A percentile compares a stretch with the other conserved stretches of the same genome.
Conservation (phyloP, 1,140 invertebrate genomes). For the Drosophila cardini region DNA sequence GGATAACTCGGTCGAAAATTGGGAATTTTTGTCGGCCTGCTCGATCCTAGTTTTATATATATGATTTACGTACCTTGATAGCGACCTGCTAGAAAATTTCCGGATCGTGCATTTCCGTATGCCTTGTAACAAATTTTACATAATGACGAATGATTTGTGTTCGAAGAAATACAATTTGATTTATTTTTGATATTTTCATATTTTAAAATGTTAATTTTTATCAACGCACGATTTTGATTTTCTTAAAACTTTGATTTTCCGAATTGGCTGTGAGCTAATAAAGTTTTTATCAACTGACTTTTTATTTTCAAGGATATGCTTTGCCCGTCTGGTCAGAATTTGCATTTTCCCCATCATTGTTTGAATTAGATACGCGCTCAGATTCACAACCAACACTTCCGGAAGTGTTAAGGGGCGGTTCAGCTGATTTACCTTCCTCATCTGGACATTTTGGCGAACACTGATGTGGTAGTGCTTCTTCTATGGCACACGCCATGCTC, state of each 20-base stretch:
- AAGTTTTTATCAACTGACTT: too few species aligned
- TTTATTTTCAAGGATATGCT: constrained; percentile 8
- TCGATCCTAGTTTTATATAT: too few species aligned
- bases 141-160: too few species aligned
- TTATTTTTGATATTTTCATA: too few species aligned
- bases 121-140: background rate
- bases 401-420: background rate
- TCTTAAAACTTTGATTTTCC: too few species aligned
- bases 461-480: constrained; percentile 9
- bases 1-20: too few species aligned
- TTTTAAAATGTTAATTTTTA: background rate
- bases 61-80: too few species aligned
- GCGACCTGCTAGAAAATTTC: too few species aligned
- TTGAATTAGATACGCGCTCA: background rate
- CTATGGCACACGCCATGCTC: constrained; percentile 50
- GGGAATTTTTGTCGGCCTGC: too few species aligned
- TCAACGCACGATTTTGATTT: background rate
- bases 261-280: too few species aligned
- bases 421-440: background rate
- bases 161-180: too few species aligned
- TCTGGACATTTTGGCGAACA: constrained; percentile 49
- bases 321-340: background rate
- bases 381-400: background rate
- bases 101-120: too few species aligned
- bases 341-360: background rate